These are phyloP conservation scores for Nycticorax nycticorax DNA, from an alignment of 2,113 vertebrate genomes.

Conservation along the genomic window DNA sequence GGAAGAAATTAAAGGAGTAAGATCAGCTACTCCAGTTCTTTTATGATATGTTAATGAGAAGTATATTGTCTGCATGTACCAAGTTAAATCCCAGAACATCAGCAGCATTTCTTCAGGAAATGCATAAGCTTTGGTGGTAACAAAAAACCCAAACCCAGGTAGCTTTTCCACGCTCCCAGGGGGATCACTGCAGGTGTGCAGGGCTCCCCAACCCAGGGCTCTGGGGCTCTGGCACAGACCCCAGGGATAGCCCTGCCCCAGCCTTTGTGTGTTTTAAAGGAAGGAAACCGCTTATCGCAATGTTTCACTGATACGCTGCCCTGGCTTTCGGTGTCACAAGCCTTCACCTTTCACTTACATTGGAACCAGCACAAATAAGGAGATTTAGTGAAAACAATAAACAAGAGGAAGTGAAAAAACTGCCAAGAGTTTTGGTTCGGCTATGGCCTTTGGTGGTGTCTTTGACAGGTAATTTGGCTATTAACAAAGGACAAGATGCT, in stretches of 20 bases:
- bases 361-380: not conserved
- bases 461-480: not conserved
- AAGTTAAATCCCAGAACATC: constrained; percentile 55
- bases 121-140: not conserved
- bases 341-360: constrained; percentile 63
- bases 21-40: constrained; percentile 46
- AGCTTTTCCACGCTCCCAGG: not conserved
- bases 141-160: not conserved
- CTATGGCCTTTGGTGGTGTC: not conserved
- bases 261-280: not conserved
- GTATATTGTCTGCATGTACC: constrained; percentile 38
- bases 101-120: constrained; percentile 58
- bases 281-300: constrained; percentile 59
- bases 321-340: not conserved
- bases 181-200: not conserved
- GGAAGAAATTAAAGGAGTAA: constrained; percentile 61
- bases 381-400: constrained; percentile 20
- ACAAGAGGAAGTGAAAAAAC: constrained; percentile 39
- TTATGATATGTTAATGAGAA: constrained; percentile 53
- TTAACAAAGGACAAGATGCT: not conserved
- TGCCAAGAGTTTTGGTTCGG: not conserved
- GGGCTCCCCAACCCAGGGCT: accelerated
- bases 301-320: not conserved
- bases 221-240: not conserved
- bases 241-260: not conserved